Evolutionary conservation across 1,140 invertebrate species (phyloP), one percentile per base, ranked within the genome.

Genomic region (Lordiphosa collinella): DNA sequence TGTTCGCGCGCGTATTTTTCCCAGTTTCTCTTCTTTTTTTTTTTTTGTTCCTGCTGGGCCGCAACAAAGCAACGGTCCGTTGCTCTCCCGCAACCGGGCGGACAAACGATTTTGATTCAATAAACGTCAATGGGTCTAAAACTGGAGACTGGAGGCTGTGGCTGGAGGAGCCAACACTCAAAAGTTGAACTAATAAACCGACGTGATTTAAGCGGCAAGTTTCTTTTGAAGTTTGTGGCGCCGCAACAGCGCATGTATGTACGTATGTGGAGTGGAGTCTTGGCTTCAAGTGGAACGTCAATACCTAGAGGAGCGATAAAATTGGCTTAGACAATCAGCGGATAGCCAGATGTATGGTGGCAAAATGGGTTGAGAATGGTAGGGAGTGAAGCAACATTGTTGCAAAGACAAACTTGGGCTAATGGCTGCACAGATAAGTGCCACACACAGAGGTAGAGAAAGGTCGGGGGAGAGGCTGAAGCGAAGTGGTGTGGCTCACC

Each of bases 61-160:
- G 44, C 61, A 66, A 66, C 63, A 66, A 66, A 66, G 63, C 40
- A 66, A 48, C 29, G 40, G 32, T 36, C 29, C 41, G 51, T 40
- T 12, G 44, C 55, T 56, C 60, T 38, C 41, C 57, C 36, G 38
- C 47, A 11, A 22, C 32, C 44, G 11, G 53, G 52, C 63, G 37
- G 13, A 52, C 64, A 70, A 76, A 71, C 71, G 71, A 61, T 80
- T 80, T 80, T 82, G 71, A 80, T 80, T 80, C 71, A 80, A 80
- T 80, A 76, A 80, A 80, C 75, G 75, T 82, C 75, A 80, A 76
- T 80, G 67, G 66, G 38, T 82, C 51, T 59, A 22, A 14, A 41
- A 32, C 47, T 52, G 25, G 18, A 18, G 18, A 18, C 62, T 66
- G 62, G 53, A 41, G 47, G 10, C 46, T 49, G 61, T 11, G 32